A percentile compares a stretch with the other conserved stretches of the same genome.
These are phyloP conservation scores for Zoroaster sp. DNA, from an alignment of 53 echinoderm and acorn worm species.

Conservation along the genomic window DNA sequence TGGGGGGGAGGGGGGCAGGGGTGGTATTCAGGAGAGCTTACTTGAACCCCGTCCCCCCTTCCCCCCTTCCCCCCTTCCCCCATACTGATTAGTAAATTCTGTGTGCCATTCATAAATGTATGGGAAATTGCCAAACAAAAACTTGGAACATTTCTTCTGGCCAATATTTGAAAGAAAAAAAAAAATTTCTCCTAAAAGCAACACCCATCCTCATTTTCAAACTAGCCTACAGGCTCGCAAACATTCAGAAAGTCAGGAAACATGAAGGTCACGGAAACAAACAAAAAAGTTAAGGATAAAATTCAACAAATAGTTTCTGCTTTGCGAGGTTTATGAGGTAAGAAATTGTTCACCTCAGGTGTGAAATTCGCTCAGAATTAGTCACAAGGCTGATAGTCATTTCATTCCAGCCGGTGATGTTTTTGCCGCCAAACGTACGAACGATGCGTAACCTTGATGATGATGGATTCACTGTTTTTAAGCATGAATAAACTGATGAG, in stretches of 20 bases:
- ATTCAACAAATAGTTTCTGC: background rate
- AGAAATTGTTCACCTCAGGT: background rate
- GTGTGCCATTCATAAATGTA: too few relatives aligned
- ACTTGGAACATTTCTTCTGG: too few relatives aligned
- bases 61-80: background rate
- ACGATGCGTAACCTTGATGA: slow-evolving; percentile 29
- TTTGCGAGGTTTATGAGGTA: slow-evolving; percentile 16
- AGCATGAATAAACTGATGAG: slow-evolving; percentile 42
- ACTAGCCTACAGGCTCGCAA: too few relatives aligned
- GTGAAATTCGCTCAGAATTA: slow-evolving; percentile 18
- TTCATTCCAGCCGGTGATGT: slow-evolving; percentile 3
- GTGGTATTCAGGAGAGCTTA: background rate
- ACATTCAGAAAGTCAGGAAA: background rate
- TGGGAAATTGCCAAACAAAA: too few relatives aligned
- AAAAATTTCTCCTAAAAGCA: too few relatives aligned
- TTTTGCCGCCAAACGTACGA: slow-evolving; percentile 25
- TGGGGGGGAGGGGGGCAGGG: background rate
- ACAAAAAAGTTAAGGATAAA: background rate
- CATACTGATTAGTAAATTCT: background rate
- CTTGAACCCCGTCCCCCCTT: background rate
- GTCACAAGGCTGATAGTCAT: slow-evolving; percentile 1
- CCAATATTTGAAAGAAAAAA: too few relatives aligned
- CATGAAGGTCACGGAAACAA: background rate
- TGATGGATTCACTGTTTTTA: slow-evolving; percentile 45
- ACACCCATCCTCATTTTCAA: too few relatives aligned